phyloP scores from a whole-genome alignment of 35 echinoderm and acorn worm species.

The Hemicentrotus pulcherrimus region DNA sequence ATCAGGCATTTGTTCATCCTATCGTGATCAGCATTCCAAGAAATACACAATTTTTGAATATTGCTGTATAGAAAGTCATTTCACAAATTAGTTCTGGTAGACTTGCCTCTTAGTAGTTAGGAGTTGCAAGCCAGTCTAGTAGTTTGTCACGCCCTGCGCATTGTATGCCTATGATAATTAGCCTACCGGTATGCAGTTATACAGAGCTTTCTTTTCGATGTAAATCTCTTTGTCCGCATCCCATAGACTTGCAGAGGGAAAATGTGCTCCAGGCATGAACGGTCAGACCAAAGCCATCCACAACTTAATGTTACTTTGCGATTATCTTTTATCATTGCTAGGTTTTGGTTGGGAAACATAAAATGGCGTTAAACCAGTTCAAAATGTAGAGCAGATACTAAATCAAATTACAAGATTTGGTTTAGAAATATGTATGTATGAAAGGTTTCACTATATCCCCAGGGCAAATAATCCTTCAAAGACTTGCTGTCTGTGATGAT shows the following conservation, averaged over 20 bases:
- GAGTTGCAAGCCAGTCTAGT: background rate
- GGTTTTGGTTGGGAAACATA: no score
- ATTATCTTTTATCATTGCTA: background rate
- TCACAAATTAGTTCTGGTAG: background rate
- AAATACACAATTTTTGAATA: background rate
- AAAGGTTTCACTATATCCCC: background rate
- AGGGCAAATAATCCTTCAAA: no score
- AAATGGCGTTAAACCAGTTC: no score
- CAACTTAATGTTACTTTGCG: background rate
- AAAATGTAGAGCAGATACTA: no score
- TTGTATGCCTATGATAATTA: background rate
- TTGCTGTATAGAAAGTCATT: background rate
- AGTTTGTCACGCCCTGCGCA: background rate
- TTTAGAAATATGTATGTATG: background rate
- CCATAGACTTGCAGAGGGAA: background rate
- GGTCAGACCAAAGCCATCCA: background rate
- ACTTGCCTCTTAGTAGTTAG: background rate
- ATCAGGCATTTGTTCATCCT: background rate
- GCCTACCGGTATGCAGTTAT: constrained; percentile 8
- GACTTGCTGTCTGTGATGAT: no score
- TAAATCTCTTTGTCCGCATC: background rate
- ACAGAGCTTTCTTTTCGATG: background rate
- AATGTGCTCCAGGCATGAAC: background rate
- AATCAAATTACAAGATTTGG: background rate
- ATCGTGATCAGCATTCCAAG: background rate